A percentile compares a stretch with the other conserved stretches of the same genome.
phyloP scores from a whole-genome alignment of 2,113 vertebrate species.

The Prietella phreatophila region DNA sequence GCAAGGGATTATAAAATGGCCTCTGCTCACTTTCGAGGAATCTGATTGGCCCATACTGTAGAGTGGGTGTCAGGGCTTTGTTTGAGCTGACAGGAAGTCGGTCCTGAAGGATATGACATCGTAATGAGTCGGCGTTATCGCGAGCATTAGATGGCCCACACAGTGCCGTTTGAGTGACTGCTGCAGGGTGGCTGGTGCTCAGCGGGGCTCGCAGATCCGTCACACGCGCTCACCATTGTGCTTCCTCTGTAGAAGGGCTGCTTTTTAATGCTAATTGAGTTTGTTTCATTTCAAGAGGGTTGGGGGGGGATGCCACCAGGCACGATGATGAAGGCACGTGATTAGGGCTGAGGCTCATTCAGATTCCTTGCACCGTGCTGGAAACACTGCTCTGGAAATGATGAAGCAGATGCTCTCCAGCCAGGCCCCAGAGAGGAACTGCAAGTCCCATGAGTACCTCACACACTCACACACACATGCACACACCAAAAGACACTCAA shows the following conservation, averaged over 20 bases:
- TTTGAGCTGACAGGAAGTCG: slow-evolving; percentile 71
- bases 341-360: slow-evolving; percentile 75
- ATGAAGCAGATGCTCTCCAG: slow-evolving; percentile 69
- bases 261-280: slow-evolving; percentile 90
- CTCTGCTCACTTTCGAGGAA: slow-evolving; percentile 46
- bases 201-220: slow-evolving; percentile 60
- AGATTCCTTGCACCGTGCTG: slow-evolving; percentile 74
- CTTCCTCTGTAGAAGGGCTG: slow-evolving; percentile 79
- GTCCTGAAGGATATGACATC: slow-evolving; percentile 74
- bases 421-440: slow-evolving; percentile 10
- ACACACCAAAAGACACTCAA: neutral
- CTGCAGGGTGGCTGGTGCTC: slow-evolving; percentile 27
- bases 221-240: slow-evolving; percentile 71
- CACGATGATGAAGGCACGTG: slow-evolving; percentile 80
- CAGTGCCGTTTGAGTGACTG: slow-evolving; percentile 70
- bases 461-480: neutral
- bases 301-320: slow-evolving; percentile 71
- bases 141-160: slow-evolving; percentile 67
- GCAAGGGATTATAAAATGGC: slow-evolving; percentile 45
- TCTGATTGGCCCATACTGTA: slow-evolving; percentile 50
- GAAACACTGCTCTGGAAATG: slow-evolving; percentile 70
- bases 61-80: slow-evolving; percentile 71
- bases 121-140: slow-evolving; percentile 68
- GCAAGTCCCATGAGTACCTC: slow-evolving; percentile 6
- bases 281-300: slow-evolving; percentile 76